Base-by-base conservation (phyloP, 2,113 vertebrate genomes). In the Boleophthalmus pectinirostris region DNA sequence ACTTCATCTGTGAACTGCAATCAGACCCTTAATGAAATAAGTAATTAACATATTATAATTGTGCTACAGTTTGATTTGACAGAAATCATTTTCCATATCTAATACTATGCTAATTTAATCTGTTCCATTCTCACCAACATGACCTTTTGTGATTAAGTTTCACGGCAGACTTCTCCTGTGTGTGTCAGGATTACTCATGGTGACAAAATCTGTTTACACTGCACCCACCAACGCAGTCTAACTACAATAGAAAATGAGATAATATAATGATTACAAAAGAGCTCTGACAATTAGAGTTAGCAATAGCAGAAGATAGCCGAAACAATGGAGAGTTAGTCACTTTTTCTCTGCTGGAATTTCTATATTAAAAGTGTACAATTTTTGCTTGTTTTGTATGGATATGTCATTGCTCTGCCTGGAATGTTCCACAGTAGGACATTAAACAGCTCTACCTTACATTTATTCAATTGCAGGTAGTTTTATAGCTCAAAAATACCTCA, bases 1-100 rank as follows among this genome's bases (percentile, higher is more conserved):
- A 96, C 96, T 97, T 96, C 95, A 95, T 95, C 95, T 93, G 91
- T 94, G 95, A 95, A 93, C 97, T 93, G 95, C 96, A 97, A 98
- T 98, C 97, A 98, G 92, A 95, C 95, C 94, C 95, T 96, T 98
- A 98, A 99, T 98, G 96, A 97, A 98, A 98, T 96, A 97, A 90
- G 92, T 98, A 97, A 98, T 99, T 99, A 99, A 99, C 97, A 98
- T 98, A 98, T 98, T 98, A 97, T 98, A 98, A 98, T 98, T 98
- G 96, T 97, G 95, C 95, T 93, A 95, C 95, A 94, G 96, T 97
- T 96, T 96, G 96, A 96, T 97, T 97, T 98, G 96, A 98, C 96
- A 97, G 96, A 97, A 97, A 96, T 98, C 96, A 98, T 97, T 99
- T 98, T 97, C 96, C 96, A 96, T 96, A 96, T 98, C 97, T 97